phyloP scores from a whole-genome alignment of 2,113 vertebrate genomes.

The Hystrix cristata region DNA sequence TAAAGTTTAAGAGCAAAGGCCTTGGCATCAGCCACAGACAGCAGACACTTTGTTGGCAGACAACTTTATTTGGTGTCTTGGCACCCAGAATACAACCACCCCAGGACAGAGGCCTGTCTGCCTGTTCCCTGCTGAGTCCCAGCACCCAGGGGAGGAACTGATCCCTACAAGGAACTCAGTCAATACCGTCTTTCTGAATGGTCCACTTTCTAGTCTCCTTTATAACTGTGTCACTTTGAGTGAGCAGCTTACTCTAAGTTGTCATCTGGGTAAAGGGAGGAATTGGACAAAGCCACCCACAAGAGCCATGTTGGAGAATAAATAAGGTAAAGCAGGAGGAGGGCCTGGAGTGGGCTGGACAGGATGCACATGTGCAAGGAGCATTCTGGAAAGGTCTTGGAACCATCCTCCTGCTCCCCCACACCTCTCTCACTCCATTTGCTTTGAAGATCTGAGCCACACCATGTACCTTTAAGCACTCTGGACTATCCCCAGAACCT shows the following conservation, averaged over 20 bases:
- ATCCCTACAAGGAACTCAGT: background rate
- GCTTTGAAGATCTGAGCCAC: background rate
- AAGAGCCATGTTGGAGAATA: background rate
- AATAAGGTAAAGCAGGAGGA: background rate
- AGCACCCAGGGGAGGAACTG: background rate
- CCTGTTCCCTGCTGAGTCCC: no score
- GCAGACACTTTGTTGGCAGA: background rate
- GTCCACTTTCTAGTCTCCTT: background rate
- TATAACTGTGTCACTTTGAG: background rate
- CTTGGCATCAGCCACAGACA: accelerated
- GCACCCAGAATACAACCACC: background rate
- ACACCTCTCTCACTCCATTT: background rate
- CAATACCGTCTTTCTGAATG: background rate
- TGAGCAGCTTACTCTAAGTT: background rate
- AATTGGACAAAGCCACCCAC: background rate
- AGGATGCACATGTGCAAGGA: accelerated
- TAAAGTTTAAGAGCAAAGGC: background rate
- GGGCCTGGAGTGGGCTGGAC: background rate
- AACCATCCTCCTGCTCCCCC: accelerated
- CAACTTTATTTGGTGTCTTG: background rate
- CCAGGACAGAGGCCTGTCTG: background rate
- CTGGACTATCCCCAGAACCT: accelerated
- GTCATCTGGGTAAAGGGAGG: background rate
- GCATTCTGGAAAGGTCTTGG: background rate
- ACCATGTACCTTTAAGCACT: background rate